phyloP scores from a whole-genome alignment of 2,113 vertebrate genomes.

The Sakesphorus luctuosus region DNA sequence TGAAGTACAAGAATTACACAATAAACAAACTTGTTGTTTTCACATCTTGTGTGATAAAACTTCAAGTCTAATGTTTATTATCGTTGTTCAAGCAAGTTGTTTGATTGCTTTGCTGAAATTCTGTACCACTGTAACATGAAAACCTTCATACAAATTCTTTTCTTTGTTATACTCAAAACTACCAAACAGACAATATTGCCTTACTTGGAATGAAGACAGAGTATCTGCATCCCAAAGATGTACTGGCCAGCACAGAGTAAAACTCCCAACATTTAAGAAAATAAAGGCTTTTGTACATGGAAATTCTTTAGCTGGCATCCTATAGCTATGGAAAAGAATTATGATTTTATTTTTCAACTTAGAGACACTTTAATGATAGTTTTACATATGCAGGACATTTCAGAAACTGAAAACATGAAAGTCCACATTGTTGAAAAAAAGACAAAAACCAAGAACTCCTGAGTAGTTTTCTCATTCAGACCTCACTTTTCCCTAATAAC shows the following conservation, averaged over 20 bases:
- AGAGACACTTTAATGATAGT: neutral
- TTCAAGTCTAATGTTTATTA: neutral
- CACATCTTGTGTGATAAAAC: neutral
- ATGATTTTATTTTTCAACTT: neutral
- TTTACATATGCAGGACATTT: neutral
- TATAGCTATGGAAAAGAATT: neutral
- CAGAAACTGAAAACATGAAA: neutral
- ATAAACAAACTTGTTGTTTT: neutral
- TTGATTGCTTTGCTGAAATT: neutral
- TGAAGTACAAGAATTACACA: slow-evolving; percentile 36
- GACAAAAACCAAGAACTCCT: neutral
- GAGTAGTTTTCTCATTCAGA: neutral
- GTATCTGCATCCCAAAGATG: neutral
- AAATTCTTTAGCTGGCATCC: neutral
- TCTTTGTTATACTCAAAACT: neutral
- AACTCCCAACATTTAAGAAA: neutral
- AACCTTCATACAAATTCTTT: neutral
- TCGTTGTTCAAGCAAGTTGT: neutral
- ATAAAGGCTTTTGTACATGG: neutral
- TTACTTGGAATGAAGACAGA: neutral
- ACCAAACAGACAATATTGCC: neutral
- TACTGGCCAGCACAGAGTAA: neutral
- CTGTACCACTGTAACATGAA: neutral
- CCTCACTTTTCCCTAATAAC: neutral
- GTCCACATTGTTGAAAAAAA: neutral